These are phyloP conservation scores for Liasis olivaceus DNA, from an alignment of 2,797 vertebrate species.

Conservation along the genomic window DNA sequence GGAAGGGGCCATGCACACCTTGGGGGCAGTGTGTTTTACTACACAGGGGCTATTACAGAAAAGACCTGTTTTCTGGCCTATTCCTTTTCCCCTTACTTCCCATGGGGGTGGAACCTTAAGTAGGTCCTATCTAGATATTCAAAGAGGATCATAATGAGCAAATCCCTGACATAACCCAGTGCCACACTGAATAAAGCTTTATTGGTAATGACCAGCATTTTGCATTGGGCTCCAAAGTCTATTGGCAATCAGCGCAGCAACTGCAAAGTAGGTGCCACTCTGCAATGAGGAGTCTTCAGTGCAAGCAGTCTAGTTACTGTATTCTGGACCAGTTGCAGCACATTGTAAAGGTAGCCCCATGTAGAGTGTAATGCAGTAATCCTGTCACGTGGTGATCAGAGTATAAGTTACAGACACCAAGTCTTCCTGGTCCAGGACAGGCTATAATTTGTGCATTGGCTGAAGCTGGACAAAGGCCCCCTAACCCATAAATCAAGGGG, in stretches of 20 bases:
- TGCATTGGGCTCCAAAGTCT: background rate
- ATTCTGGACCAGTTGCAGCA: background rate
- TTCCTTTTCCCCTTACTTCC: background rate
- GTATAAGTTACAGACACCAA: background rate
- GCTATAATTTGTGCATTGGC: background rate
- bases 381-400: background rate
- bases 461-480: background rate
- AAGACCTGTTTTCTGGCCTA: background rate
- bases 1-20: background rate
- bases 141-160: background rate
- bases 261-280: background rate
- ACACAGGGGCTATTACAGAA: background rate
- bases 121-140: background rate
- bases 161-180: background rate
- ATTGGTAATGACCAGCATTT: background rate
- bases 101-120: background rate
- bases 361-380: background rate
- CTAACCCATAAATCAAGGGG: background rate
- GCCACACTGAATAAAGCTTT: background rate
- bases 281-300: background rate
- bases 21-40: background rate
- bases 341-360: background rate
- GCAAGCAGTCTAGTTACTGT: background rate
- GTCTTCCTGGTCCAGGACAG: background rate
- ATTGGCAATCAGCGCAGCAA: background rate